These are phyloP conservation scores for Fratercula arctica DNA, from an alignment of 2,797 vertebrate genomes.

Conservation along the genomic window DNA sequence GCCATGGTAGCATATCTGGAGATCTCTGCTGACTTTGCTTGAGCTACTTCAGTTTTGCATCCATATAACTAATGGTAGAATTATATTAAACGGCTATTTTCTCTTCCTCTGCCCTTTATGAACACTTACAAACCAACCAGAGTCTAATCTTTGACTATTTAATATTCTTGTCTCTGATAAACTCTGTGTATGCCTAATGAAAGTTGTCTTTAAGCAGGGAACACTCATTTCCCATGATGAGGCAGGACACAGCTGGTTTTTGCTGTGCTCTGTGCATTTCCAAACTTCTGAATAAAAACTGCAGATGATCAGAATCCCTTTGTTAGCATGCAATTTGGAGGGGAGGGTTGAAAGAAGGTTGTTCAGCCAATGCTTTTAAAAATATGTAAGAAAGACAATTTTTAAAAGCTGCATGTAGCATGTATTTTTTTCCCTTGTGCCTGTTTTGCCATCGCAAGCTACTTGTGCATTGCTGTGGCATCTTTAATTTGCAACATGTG, in stretches of 20 bases:
- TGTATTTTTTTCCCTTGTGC: background rate
- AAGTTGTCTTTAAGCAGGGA: background rate
- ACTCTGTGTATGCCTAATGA: background rate
- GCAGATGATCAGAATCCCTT: background rate
- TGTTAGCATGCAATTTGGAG: background rate
- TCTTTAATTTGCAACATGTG: background rate
- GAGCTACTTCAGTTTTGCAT: background rate
- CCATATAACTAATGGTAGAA: background rate
- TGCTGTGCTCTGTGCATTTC: background rate
- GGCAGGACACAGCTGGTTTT: background rate
- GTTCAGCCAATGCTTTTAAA: background rate
- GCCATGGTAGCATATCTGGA: background rate
- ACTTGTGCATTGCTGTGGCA: background rate
- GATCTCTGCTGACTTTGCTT: background rate
- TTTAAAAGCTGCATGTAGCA: background rate
- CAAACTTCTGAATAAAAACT: background rate
- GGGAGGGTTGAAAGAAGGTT: background rate
- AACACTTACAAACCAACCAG: background rate
- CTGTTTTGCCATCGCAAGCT: background rate
- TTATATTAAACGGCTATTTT: background rate
- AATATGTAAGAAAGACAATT: background rate
- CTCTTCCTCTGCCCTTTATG: background rate
- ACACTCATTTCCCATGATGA: background rate
- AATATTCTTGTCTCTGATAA: background rate
- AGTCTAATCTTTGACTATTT: background rate